These are phyloP conservation scores for Drosophila nasuta DNA, from an alignment of 1,140 invertebrate genomes.

Conservation along the genomic window DNA sequence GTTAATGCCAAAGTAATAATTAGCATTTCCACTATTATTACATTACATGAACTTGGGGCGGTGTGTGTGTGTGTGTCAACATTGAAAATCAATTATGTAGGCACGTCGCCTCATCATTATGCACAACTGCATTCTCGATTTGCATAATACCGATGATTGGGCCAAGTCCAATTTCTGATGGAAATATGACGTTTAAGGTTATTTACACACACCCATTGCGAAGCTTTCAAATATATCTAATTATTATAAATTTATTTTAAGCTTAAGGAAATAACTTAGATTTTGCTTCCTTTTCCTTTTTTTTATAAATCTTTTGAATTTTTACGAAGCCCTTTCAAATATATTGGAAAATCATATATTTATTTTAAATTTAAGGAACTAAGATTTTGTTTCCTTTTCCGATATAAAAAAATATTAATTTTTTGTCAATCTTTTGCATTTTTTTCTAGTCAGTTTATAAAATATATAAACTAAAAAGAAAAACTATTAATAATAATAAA, in stretches of 20 bases:
- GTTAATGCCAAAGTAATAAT: slow-evolving; percentile 66
- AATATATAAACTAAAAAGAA: no score
- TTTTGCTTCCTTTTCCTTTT: no score
- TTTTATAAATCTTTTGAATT: no score
- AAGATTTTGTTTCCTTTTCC: no score
- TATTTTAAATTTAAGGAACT: no score
- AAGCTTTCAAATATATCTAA: neutral
- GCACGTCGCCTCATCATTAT: slow-evolving; percentile 37
- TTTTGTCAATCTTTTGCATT: no score
- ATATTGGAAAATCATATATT: no score
- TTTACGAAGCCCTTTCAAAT: no score
- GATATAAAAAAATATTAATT: no score
- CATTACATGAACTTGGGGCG: slow-evolving; percentile 39
- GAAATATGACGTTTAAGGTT: slow-evolving; percentile 64
- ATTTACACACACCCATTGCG: slow-evolving; percentile 28
- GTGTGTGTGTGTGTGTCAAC: slow-evolving; percentile 22
- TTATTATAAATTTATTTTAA: neutral
- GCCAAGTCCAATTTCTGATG: slow-evolving; percentile 57
- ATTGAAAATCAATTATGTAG: slow-evolving; percentile 73
- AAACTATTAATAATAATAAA: no score
- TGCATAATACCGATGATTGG: slow-evolving; percentile 62
- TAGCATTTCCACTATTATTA: slow-evolving; percentile 59
- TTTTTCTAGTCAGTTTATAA: no score
- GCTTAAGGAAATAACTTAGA: neutral
- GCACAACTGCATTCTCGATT: slow-evolving; percentile 50